phyloP scores from a whole-genome alignment of 2,888 invertebrate genomes.

The Orthosia gracilis region DNA sequence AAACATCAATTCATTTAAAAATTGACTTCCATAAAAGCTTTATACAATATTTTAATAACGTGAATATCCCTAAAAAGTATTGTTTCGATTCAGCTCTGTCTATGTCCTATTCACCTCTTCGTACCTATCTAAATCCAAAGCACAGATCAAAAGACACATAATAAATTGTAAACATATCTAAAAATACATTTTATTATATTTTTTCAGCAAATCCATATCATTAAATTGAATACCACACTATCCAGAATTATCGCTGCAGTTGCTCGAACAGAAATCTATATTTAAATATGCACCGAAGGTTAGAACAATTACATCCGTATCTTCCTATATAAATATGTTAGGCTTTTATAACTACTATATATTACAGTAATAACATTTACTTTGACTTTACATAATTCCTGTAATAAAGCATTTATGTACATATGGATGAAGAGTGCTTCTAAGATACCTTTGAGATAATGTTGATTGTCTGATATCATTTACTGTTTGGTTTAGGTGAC shows the following conservation, averaged over 20 bases:
- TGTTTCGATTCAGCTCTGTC: too few species aligned
- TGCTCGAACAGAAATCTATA: constrained; percentile 2
- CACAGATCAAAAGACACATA: neutral
- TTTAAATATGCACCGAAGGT: constrained; percentile 21
- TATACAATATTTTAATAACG: too few species aligned
- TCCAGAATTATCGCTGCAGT: constrained; percentile 6
- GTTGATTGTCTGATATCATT: constrained; percentile 12
- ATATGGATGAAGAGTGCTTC: neutral
- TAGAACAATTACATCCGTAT: constrained; percentile 16
- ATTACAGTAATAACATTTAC: constrained; percentile 10
- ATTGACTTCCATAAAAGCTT: too few species aligned
- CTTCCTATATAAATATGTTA: neutral
- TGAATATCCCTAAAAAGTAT: too few species aligned
- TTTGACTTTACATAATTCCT: constrained; percentile 19
- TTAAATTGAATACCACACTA: neutral
- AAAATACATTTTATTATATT: constrained; percentile 10
- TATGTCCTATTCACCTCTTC: too few species aligned
- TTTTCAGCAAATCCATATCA: neutral
- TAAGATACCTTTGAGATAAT: constrained; percentile 1
- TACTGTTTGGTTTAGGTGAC: constrained; percentile 22
- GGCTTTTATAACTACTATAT: constrained; percentile 14
- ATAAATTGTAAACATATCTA: neutral
- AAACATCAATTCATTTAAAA: too few species aligned
- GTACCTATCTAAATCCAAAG: neutral
- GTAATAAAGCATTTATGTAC: neutral